Conservation (phyloP, 2,797 vertebrate species). For the Tamandua tetradactyla region DNA sequence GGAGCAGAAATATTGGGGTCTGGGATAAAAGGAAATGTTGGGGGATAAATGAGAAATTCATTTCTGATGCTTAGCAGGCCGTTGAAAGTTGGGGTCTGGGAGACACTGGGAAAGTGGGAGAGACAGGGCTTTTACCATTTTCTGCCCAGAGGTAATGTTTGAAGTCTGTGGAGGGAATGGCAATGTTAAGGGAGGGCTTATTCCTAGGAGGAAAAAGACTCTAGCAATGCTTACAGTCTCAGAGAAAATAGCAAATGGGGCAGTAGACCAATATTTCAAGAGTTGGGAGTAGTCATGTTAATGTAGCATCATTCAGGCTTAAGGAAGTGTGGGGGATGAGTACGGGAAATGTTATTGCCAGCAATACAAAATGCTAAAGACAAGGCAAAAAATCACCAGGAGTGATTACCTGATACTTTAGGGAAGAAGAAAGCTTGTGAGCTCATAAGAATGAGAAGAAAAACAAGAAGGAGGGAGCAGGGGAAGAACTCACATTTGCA, state of each 20-base stretch:
- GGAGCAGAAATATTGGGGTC: background rate
- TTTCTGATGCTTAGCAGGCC: background rate
- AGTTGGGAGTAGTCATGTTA: background rate
- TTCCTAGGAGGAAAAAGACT: background rate
- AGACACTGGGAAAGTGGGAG: background rate
- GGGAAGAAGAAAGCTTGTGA: background rate
- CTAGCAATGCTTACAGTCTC: background rate
- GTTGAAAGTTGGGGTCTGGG: background rate
- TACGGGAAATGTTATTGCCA: too few relatives aligned
- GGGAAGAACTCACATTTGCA: background rate
- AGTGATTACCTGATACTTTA: background rate
- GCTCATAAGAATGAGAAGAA: background rate
- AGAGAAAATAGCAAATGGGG: background rate
- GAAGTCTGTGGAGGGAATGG: fast-evolving
- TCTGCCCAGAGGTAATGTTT: background rate
- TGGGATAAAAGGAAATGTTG: background rate
- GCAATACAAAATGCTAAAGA: background rate
- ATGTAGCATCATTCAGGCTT: background rate
- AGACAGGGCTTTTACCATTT: background rate
- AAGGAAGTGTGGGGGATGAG: background rate
- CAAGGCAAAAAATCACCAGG: background rate
- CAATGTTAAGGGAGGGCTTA: background rate
- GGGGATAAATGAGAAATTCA: background rate
- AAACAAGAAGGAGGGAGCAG: background rate
- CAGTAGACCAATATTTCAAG: too few relatives aligned